Evolutionary conservation across 2,113 vertebrate species (phyloP).

Genomic region (Boulengeromyrus knoepffleri): DNA sequence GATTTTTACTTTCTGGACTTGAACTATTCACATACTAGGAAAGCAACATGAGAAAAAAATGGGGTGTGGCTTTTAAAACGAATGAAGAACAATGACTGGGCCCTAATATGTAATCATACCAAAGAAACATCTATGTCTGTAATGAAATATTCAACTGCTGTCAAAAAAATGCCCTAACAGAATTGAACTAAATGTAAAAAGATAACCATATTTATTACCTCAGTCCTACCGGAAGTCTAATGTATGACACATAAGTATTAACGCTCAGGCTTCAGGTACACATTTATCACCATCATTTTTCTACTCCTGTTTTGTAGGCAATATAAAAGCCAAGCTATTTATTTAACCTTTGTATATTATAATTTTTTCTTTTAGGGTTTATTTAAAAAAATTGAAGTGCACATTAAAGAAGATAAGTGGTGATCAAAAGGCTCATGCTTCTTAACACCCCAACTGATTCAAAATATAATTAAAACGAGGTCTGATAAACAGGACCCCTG

Average conservation of each 20-base stretch:
- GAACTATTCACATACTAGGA: neutral
- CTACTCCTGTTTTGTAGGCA: neutral
- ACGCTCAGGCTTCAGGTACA: neutral
- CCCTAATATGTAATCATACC: neutral
- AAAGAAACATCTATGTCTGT: neutral
- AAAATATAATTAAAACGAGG: slow-evolving; percentile 58
- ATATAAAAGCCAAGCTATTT: neutral
- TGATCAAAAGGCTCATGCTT: neutral
- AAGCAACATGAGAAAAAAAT: neutral
- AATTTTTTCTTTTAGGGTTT: neutral
- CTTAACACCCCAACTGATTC: slow-evolving; percentile 36
- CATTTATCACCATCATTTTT: neutral
- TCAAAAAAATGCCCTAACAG: neutral
- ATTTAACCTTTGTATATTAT: neutral
- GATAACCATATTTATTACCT: neutral
- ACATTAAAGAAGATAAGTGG: slow-evolving; percentile 20
- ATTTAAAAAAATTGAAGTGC: neutral
- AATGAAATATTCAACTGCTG: neutral
- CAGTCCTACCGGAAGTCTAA: neutral
- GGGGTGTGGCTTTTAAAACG: neutral
- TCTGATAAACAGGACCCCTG: slow-evolving; percentile 52
- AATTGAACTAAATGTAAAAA: neutral
- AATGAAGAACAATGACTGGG: neutral
- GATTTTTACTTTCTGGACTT: too few species aligned
- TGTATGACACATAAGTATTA: neutral